Percentiles rank a stretch among this genome's conserved stretches.
phyloP scores from a whole-genome alignment of 2,113 vertebrate genomes.

The Calyptomena viridis region DNA sequence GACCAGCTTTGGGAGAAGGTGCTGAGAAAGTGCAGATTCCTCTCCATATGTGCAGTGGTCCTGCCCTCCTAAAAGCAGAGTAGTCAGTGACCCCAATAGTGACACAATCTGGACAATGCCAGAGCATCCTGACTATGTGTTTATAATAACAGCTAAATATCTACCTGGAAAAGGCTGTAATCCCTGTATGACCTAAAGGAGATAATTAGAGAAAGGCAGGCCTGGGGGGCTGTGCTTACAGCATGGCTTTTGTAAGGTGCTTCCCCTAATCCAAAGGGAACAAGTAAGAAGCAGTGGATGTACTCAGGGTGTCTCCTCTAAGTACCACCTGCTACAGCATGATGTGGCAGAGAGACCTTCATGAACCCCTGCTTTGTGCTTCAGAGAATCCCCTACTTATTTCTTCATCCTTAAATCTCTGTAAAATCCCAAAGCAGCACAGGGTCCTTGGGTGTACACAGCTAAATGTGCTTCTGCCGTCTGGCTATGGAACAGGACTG shows the following conservation, averaged over 20 bases:
- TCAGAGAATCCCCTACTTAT: background rate
- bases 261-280: background rate
- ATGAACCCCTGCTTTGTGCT: background rate
- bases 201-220: background rate
- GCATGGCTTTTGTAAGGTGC: background rate
- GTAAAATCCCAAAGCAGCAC: background rate
- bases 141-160: background rate
- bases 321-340: background rate
- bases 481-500: background rate
- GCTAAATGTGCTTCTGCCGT: background rate
- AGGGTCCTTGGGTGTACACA: background rate
- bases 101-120: background rate
- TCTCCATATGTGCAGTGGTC: background rate
- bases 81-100: background rate
- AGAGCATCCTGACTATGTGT: background rate
- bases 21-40: background rate
- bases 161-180: background rate
- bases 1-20: background rate
- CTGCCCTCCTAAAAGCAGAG: fast-evolving
- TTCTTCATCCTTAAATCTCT: background rate
- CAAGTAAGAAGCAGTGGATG: background rate
- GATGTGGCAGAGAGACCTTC: background rate
- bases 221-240: background rate
- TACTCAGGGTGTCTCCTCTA: background rate
- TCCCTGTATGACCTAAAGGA: background rate